Evolutionary conservation across 2,888 invertebrate genomes (phyloP).

Genomic region (Gymnoscelis rufifasciata): DNA sequence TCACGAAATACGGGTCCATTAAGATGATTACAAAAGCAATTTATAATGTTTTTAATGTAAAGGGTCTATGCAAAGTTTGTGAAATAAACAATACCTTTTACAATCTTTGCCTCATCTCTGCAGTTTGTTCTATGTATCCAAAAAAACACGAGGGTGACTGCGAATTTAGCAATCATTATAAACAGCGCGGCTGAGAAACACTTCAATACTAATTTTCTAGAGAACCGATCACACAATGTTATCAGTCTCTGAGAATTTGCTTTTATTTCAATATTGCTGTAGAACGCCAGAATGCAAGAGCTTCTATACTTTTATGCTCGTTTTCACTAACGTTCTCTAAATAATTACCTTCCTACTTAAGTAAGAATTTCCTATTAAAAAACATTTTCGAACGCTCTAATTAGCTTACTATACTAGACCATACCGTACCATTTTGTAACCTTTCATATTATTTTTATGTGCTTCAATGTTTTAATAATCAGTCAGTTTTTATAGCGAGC

Average conservation of each 20-base stretch:
- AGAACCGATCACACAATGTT: conserved; percentile 36
- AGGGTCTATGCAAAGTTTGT: conserved; percentile 7
- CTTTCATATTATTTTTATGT: no score
- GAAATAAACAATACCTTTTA: conserved; percentile 52
- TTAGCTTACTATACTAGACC: no score
- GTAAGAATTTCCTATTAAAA: no score
- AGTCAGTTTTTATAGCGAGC: no score
- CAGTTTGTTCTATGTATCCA: conserved; percentile 38
- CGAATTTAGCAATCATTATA: conserved; percentile 30
- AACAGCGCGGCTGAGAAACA: conserved; percentile 35
- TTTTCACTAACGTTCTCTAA: no score
- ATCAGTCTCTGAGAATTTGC: conserved; percentile 26
- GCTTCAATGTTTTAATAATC: no score
- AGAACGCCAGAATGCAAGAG: neutral
- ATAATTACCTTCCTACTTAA: no score
- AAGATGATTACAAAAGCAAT: no score
- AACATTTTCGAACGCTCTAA: no score
- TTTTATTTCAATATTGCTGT: conserved; percentile 7
- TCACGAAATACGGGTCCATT: no score
- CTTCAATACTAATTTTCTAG: conserved; percentile 23
- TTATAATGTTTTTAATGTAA: neutral
- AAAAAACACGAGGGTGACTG: conserved; percentile 33
- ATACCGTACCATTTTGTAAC: no score
- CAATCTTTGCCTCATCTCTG: conserved; percentile 69
- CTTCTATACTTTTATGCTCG: neutral